Conservation (phyloP, 1,140 invertebrate genomes). For the Drosophila albomicans region DNA sequence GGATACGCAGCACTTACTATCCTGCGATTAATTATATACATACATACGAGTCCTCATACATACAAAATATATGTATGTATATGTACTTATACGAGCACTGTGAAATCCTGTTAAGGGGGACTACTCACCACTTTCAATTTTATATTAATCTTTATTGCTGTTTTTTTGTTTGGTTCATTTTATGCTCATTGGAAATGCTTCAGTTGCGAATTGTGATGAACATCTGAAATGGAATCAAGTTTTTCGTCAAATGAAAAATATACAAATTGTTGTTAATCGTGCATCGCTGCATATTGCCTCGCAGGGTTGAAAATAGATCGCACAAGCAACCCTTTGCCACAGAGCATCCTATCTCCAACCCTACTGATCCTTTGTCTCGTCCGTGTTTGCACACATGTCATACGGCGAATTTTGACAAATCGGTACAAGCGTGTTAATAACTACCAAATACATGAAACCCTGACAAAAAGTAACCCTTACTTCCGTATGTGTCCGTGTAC, state of each 20-base stretch:
- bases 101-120: neutral
- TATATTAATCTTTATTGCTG: conserved; percentile 3
- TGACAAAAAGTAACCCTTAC: conserved; percentile 52
- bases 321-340: conserved; percentile 55
- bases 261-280: conserved; percentile 63
- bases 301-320: conserved; percentile 40
- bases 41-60: too few species aligned
- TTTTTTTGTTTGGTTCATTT: conserved; percentile 9
- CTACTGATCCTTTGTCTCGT: conserved; percentile 23
- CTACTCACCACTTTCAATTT: neutral
- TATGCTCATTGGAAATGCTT: conserved; percentile 28
- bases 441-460: conserved; percentile 40
- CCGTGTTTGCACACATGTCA: conserved; percentile 81
- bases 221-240: conserved; percentile 58
- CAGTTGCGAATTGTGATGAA: conserved; percentile 35
- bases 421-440: conserved; percentile 77
- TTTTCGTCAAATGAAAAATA: conserved; percentile 72
- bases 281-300: conserved; percentile 21
- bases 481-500: neutral
- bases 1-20: too few species aligned
- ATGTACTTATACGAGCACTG: neutral
- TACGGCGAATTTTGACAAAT: conserved; percentile 75
- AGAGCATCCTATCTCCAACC: conserved; percentile 3
- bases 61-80: conserved; percentile 16
- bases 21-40: too few species aligned